These are phyloP conservation scores for Cariama cristata DNA, from an alignment of 2,113 vertebrate genomes.

Conservation along the genomic window DNA sequence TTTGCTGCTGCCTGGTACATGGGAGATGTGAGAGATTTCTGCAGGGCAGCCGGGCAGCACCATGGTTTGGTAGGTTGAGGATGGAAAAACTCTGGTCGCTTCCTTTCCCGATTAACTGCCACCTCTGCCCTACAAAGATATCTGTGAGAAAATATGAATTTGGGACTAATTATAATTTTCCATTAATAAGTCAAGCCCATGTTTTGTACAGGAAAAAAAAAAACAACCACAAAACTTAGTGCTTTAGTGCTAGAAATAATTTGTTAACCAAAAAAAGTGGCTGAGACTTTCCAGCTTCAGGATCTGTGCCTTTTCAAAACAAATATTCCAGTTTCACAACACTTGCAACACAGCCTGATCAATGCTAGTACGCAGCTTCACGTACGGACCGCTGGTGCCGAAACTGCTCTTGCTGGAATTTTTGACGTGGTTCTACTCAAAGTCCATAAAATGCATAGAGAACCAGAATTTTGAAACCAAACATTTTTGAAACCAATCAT, in stretches of 20 bases:
- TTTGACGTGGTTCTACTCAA: background rate
- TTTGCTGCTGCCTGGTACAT: background rate
- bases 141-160: background rate
- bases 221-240: background rate
- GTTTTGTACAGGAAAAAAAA: background rate
- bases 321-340: constrained; percentile 49
- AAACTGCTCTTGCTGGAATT: background rate
- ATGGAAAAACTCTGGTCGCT: background rate
- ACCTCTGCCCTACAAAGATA: background rate
- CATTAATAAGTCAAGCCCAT: background rate
- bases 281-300: background rate
- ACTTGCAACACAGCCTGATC: constrained; percentile 34
- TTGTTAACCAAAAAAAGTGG: background rate
- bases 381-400: background rate
- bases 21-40: background rate
- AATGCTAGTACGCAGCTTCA: background rate
- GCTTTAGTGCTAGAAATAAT: background rate
- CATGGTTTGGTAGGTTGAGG: background rate
- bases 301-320: constrained; percentile 4
- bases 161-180: background rate
- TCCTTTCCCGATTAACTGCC: background rate
- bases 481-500: background rate
- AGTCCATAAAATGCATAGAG: background rate
- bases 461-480: background rate
- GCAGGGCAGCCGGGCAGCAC: background rate